Evolutionary conservation across 1,140 invertebrate species (phyloP).

Genomic region (Galleria mellonella): DNA sequence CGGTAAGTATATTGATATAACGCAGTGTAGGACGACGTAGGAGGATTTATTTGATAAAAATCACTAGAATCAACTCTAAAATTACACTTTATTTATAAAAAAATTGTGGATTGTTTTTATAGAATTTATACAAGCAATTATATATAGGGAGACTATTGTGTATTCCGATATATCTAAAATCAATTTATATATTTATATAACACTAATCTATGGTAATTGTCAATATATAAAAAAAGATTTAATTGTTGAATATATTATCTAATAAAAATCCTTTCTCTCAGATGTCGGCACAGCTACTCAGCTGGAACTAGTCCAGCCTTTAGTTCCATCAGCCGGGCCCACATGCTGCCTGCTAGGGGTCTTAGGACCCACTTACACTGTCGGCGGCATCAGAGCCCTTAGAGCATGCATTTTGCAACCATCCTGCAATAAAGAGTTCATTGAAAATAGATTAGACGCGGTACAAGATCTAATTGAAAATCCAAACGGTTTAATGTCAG

Average conservation of each 20-base stretch:
- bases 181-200: too few species aligned
- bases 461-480: constrained; percentile 84
- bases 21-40: too few species aligned
- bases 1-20: constrained; percentile 72
- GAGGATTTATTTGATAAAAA: too few species aligned
- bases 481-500: constrained; percentile 75
- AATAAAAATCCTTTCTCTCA: constrained; percentile 42
- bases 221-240: too few species aligned
- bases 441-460: constrained; percentile 81
- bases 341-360: constrained; percentile 81
- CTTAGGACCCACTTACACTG: constrained; percentile 86
- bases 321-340: constrained; percentile 45
- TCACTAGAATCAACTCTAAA: too few species aligned
- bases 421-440: constrained; percentile 78
- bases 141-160: too few species aligned
- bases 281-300: constrained; percentile 81
- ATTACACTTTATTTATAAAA: too few species aligned
- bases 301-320: constrained; percentile 82
- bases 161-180: too few species aligned
- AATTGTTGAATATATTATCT: too few species aligned
- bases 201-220: too few species aligned
- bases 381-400: constrained; percentile 83
- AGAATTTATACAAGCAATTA: too few species aligned
- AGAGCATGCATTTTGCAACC: constrained; percentile 90
- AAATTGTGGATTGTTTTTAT: too few species aligned